Evolutionary conservation across 2,888 invertebrate genomes (phyloP).

Genomic region (Agrochola litura): DNA sequence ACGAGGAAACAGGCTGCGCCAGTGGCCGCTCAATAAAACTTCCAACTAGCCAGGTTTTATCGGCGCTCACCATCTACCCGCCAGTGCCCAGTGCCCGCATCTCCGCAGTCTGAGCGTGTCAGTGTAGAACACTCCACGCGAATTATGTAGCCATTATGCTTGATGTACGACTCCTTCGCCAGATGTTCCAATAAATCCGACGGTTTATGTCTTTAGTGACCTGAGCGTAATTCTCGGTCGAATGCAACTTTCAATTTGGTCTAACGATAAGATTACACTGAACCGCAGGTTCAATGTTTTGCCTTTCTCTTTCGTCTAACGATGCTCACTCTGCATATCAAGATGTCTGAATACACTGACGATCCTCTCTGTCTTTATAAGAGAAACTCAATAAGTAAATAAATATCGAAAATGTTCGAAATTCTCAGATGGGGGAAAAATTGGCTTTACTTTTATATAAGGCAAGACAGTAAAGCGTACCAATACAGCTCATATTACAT

Average conservation of each 20-base stretch:
- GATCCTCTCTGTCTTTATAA: conserved; percentile 1
- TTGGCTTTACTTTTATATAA: conserved; percentile 62
- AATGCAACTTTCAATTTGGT: conserved; percentile 54
- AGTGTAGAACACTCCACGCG: conserved; percentile 80
- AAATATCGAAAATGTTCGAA: conserved; percentile 43
- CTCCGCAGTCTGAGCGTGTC: conserved; percentile 81
- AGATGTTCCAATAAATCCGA: conserved; percentile 76
- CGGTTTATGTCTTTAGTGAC: conserved; percentile 54
- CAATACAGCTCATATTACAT: conserved; percentile 74
- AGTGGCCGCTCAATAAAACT: conserved; percentile 85
- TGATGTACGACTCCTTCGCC: conserved; percentile 78
- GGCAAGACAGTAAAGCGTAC: conserved; percentile 57
- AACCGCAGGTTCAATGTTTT: conserved; percentile 17
- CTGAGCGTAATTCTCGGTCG: conserved; percentile 38
- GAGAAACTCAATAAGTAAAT: conserved; percentile 25
- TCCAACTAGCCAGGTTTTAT: conserved; percentile 77
- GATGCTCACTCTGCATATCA: conserved; percentile 19
- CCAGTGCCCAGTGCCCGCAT: conserved; percentile 73
- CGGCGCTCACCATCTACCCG: conserved; percentile 79
- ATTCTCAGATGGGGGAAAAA: conserved; percentile 45
- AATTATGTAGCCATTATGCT: conserved; percentile 84
- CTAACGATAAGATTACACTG: conserved; percentile 26
- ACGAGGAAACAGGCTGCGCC: conserved; percentile 84
- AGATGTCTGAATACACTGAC: conserved; percentile 14
- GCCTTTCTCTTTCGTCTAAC: conserved; percentile 46